Percentiles rank a stretch among this genome's conserved stretches.
These are phyloP conservation scores for Porites lutea DNA, from an alignment of 64 coral and sea anemone genomes.

Conservation along the genomic window DNA sequence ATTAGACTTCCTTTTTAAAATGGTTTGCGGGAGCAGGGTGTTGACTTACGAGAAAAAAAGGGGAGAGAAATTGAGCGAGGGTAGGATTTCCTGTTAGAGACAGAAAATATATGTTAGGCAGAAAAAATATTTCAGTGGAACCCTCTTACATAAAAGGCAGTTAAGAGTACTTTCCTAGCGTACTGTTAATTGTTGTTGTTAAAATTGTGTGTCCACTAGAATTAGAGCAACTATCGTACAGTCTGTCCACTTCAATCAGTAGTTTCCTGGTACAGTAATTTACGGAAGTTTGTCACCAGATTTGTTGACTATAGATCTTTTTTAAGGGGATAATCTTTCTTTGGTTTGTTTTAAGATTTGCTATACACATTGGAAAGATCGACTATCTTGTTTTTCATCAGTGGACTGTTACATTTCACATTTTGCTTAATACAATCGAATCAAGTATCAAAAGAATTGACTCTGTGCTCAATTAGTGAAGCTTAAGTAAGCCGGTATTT, in stretches of 20 bases:
- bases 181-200: background rate
- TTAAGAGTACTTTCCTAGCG: background rate
- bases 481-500: background rate
- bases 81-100: background rate
- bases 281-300: too few species aligned
- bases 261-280: too few species aligned
- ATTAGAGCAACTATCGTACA: too few species aligned
- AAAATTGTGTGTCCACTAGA: too few species aligned
- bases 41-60: background rate
- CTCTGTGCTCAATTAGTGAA: background rate
- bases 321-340: too few species aligned
- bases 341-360: too few species aligned
- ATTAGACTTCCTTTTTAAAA: background rate
- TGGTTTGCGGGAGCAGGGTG: background rate
- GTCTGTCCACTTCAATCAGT: too few species aligned
- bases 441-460: background rate
- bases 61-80: background rate
- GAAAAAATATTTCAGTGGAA: background rate
- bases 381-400: too few species aligned
- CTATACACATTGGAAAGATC: too few species aligned
- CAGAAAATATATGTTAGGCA: background rate
- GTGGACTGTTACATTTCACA: too few species aligned
- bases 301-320: too few species aligned
- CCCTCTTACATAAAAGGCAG: background rate
- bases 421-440: too few species aligned